Base-by-base conservation (phyloP, 1,140 invertebrate species). In the Helicoverpa zea region DNA sequence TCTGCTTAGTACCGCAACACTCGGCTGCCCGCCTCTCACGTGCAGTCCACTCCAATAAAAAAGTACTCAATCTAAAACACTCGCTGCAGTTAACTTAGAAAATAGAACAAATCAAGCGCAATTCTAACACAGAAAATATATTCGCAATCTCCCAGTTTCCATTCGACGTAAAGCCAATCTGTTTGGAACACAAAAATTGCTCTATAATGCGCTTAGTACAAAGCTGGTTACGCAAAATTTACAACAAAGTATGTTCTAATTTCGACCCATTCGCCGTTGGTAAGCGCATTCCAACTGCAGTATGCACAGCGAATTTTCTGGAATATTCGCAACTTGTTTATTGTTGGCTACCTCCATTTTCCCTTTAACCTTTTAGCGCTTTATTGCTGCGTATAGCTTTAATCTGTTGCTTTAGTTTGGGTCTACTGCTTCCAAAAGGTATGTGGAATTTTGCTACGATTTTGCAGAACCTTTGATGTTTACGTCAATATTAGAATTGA, bases 161-260 rank as follows among this genome's bases (percentile, higher is more conserved):
- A 75, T 64, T 75, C 18, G 72, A 49, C 43, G 16, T 49, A 74
- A 54, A 54, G 58, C 70, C 56, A 58, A 81, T 73, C 30, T 18
- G 12, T 49, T 68, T 3, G 1, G 5, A 43, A 73, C 52, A 68
- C 63, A 73, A 73, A 73, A 56, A 56, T 58, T 58, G 54, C 11
- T 59, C 66, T 29, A 54, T 80, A 75, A 80, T 75, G 16, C 58
- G 58, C 77, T 84, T 84, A 80, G 79, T 64, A 79, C 59, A 83
- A 79, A 78, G 79, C 81, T 85, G 81, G 85, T 83, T 86, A 79
- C 79, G 70, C 73, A 83, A 86, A 87, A 86, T 87, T 84, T 86
- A 85, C 83, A 84, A 85, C 85, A 85, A 84, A 88, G 85, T 85
- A 85, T 84, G 83, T 83, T 84, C 85, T 88, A 88, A 88, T 84